Evolutionary conservation across 2,797 vertebrate species (phyloP).

Genomic region (Acanthurus leucopareius): DNA sequence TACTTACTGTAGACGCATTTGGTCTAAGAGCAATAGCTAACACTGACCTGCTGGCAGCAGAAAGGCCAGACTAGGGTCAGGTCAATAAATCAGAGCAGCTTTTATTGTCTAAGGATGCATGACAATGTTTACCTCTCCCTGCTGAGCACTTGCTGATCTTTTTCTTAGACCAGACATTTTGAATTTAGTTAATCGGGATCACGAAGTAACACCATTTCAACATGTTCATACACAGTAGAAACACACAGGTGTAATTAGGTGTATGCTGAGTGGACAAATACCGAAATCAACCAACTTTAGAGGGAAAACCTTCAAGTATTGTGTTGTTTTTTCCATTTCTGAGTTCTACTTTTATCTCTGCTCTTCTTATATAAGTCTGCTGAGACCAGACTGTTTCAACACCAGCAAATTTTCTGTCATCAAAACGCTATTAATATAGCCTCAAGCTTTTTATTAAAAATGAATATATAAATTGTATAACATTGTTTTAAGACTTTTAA

Average conservation of each 20-base stretch:
- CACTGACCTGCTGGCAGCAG: neutral
- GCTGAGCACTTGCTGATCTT: neutral
- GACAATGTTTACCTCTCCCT: neutral
- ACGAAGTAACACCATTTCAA: neutral
- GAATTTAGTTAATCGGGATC: neutral
- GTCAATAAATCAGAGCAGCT: neutral
- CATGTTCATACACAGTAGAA: neutral
- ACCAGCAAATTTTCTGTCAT: neutral
- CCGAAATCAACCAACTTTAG: neutral
- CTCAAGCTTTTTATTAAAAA: neutral
- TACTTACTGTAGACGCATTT: neutral
- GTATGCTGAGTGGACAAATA: neutral
- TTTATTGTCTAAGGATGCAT: neutral
- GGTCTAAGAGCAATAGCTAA: neutral
- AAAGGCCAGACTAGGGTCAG: neutral
- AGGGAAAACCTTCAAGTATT: neutral
- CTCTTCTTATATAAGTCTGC: neutral
- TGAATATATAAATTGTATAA: neutral
- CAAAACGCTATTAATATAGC: neutral
- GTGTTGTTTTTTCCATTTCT: neutral
- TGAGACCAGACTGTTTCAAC: neutral
- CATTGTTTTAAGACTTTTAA: neutral
- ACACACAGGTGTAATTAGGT: neutral
- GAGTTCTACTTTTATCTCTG: neutral
- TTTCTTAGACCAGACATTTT: neutral